A percentile compares a stretch with the other conserved stretches of the same genome.
phyloP scores from a whole-genome alignment of 2,797 vertebrate genomes.

The Valencia hispanica region DNA sequence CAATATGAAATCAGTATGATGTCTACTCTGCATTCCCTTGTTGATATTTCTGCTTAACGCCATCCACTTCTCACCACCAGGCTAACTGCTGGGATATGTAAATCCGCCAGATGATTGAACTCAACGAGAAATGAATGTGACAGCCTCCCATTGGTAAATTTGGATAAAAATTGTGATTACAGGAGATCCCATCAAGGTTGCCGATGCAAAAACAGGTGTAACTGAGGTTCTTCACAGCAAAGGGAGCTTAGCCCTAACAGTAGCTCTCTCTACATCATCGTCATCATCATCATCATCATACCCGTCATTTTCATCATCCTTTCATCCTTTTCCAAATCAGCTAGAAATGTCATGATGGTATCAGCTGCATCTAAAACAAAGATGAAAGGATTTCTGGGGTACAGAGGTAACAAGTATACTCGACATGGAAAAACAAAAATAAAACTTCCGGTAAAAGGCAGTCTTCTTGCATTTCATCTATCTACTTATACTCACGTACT shows the following conservation, averaged over 20 bases:
- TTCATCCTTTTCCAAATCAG: conserved; percentile 18
- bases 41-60: conserved; percentile 7
- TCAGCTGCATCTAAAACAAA: background rate
- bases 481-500: background rate
- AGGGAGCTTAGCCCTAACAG: background rate
- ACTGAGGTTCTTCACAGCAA: conserved; percentile 14
- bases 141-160: conserved; percentile 18
- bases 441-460: conserved; percentile 2
- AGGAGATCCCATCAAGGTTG: background rate
- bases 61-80: background rate
- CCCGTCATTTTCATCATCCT: conserved; percentile 9
- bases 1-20: background rate
- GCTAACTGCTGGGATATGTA: conserved; percentile 6
- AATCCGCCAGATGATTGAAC: conserved; percentile 20
- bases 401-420: background rate
- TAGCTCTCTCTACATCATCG: conserved; percentile 34
- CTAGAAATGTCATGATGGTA: background rate
- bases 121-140: background rate
- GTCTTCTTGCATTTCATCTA: background rate
- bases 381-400: conserved; percentile 3
- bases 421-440: background rate
- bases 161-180: conserved; percentile 1
- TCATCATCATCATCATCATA: background rate
- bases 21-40: background rate
- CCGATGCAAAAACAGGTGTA: conserved; percentile 57